phyloP scores from a whole-genome alignment of 2,113 vertebrate genomes.

The Ailuropoda melanoleuca region DNA sequence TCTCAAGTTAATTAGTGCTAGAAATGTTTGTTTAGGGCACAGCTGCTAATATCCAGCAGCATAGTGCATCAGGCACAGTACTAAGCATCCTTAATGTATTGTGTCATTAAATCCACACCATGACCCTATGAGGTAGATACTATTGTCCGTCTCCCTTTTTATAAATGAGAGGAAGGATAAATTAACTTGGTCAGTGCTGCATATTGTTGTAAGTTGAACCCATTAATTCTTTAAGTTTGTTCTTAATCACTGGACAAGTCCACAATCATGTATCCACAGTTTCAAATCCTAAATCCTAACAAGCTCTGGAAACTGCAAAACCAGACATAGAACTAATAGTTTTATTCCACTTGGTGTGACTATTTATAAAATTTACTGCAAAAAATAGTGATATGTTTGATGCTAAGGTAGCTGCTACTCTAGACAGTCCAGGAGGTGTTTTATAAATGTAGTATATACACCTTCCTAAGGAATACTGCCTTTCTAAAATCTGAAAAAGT shows the following conservation, averaged over 20 bases:
- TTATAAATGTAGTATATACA: neutral
- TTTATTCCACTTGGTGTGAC: neutral
- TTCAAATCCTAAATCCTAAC: neutral
- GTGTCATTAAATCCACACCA: neutral
- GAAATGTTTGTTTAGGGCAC: neutral
- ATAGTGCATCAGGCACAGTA: neutral
- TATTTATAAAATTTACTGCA: neutral
- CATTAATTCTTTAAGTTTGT: neutral
- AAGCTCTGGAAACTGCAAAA: conserved; percentile 7
- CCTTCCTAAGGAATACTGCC: neutral
- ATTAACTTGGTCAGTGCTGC: neutral
- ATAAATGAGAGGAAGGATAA: neutral
- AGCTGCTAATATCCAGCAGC: neutral
- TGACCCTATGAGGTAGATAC: neutral
- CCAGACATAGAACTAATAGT: neutral
- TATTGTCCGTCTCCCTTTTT: neutral
- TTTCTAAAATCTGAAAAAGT: conserved; percentile 8
- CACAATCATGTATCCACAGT: neutral
- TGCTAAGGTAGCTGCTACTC: neutral
- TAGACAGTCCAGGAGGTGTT: neutral
- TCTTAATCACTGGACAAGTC: neutral
- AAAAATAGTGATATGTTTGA: neutral
- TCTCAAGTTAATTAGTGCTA: neutral
- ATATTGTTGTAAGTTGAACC: neutral
- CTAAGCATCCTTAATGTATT: neutral